Base-by-base conservation (phyloP, 2,113 vertebrate species). In the Micromys minutus region DNA sequence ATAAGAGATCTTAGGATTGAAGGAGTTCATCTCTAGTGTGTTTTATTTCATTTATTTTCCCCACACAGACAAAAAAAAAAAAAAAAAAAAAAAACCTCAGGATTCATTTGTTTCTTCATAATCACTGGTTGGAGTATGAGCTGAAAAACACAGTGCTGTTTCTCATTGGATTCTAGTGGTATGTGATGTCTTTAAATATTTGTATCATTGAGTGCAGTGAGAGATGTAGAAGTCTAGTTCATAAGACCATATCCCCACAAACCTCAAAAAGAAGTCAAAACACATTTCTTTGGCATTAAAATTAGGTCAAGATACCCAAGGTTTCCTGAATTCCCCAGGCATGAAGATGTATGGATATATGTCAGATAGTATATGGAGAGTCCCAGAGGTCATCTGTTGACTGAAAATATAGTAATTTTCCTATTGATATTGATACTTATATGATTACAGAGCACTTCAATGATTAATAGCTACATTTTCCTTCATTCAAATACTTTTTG, bases 401-500 rank as follows among this genome's bases (percentile, higher is more conserved):
- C 61, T 90, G 65, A 94, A 55, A 94, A 86, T 77, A 65, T 83
- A 84, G 52, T 31, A 34, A 85, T 36, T 94, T 91, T 11, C 45
- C 29, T 72, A 45, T 21, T 87, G 26, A 90, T 86, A 50, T 24
- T 50, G 52, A 16, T n/a, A 71, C 85, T 79, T 91, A 19, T 61
- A 77, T 75, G 29, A 74, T 9, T 84, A 50, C 2, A 67, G 55
- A 69, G 57, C 50, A 89, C 45, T 72, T 75, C 22, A 42, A 22
- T 26, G 31, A 12, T 86, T 92, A 8, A 80, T 67, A 69, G 12
- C 36, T 84, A 17, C 91, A 77, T 26, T 57, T 79, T 87, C 74
- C 39, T 93, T 71, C 86, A 81, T 93, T 63, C 59, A 94, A 92
- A 72, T 92, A 95, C 67, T 90, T 95, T 86, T n/a, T 47, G 45